These are phyloP conservation scores for Menura novaehollandiae DNA, from an alignment of 2,113 vertebrate genomes.

Conservation along the genomic window DNA sequence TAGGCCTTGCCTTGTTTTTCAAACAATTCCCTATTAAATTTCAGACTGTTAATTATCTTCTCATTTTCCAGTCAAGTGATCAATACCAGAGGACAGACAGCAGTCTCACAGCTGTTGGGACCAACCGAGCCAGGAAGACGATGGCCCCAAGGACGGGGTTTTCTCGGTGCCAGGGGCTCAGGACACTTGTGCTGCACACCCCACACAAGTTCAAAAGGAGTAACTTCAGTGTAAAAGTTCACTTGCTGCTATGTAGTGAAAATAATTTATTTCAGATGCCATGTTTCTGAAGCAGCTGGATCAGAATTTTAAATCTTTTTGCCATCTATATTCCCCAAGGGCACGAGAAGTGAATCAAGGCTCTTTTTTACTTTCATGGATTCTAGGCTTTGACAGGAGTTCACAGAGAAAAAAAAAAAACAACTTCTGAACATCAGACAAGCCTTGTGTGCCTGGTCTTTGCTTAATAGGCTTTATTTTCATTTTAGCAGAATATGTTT, in stretches of 20 bases:
- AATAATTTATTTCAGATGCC: slow-evolving; percentile 66
- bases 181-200: neutral
- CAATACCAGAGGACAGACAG: neutral
- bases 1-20: neutral
- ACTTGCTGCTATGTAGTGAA: slow-evolving; percentile 41
- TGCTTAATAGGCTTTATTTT: slow-evolving; percentile 51
- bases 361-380: slow-evolving; percentile 65
- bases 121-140: neutral
- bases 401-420: slow-evolving; percentile 42
- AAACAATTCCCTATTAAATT: neutral
- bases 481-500: slow-evolving; percentile 39
- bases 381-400: slow-evolving; percentile 61
- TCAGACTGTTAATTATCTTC: neutral
- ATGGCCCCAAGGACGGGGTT: fast-evolving
- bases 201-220: slow-evolving; percentile 43
- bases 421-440: slow-evolving; percentile 59
- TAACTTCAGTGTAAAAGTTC: slow-evolving; percentile 48
- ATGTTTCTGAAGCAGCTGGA: slow-evolving; percentile 57
- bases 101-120: neutral
- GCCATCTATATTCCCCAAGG: slow-evolving; percentile 56
- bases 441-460: slow-evolving; percentile 30
- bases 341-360: slow-evolving; percentile 50
- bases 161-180: neutral
- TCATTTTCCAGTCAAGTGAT: slow-evolving; percentile 15
- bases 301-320: slow-evolving; percentile 73